Base-by-base conservation (phyloP, 2,797 vertebrate genomes). In the Myripristis jacobus region DNA sequence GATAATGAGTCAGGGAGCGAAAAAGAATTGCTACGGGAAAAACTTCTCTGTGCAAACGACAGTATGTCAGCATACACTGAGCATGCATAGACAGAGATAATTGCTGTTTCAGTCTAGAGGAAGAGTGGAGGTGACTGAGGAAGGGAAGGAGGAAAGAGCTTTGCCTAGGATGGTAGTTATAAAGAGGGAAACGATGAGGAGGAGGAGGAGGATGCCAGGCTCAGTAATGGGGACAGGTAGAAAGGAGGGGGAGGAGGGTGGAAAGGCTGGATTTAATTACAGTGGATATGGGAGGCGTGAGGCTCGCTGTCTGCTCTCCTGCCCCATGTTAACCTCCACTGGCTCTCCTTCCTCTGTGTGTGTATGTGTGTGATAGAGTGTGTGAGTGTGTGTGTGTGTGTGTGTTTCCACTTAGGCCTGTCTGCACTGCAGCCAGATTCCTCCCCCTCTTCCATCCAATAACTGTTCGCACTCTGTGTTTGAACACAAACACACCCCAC, bases 391-490 rank as follows among this genome's bases (percentile, higher is more conserved):
- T 76, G 60, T 19, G 41, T 22, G n/a, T 51, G 80, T 66, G 84
- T 83, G 86, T 87, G 82, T 89, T 88, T 89, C 87, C 81, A 79
- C 84, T 85, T 86, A 83, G 54, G 67, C 55, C 77, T 70, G 58
- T 70, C 72, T 60, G 46, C 65, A 56, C 68, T 25, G 22, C 80
- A 36, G 44, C 79, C 82, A 77, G 66, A 83, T 82, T 81, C 85
- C 85, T 76, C 81, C 80, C 75, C 69, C 61, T 69, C 83, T 82
- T 44, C 70, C 56, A 19, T 84, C 82, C 88, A 88, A 72, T 90
- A 90, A 89, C 81, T 89, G 89, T 89, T 89, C 90, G 70, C 88
- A 90, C 88, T 86, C 81, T 22, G 63, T 86, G 88, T 90, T 90
- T 87, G 77, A 90, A 91, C 82, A 88, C 90, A 90, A 91, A 91